Conservation (phyloP, 1,140 invertebrate species). For the Gonioctena quinquepunctata region DNA sequence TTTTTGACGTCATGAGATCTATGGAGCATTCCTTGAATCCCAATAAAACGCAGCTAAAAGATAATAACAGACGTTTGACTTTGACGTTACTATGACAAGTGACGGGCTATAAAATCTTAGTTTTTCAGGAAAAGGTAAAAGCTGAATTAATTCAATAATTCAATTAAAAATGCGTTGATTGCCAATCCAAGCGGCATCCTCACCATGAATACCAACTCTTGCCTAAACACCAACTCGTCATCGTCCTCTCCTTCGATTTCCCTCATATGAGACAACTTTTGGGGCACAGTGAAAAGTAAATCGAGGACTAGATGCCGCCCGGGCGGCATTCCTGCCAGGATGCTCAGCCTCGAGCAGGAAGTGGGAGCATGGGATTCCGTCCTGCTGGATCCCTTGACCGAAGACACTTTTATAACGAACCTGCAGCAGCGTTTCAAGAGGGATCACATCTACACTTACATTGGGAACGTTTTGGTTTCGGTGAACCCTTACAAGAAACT, state of each 20-base stretch:
- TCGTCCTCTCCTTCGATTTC: not conserved
- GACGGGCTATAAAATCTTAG: not conserved
- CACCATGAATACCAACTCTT: not conserved
- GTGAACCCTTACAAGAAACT: conserved; percentile 80
- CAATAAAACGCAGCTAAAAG: too few relatives aligned
- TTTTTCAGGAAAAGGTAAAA: not conserved
- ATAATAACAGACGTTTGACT: too few relatives aligned
- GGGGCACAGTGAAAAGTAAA: conserved; percentile 42
- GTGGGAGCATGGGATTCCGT: conserved; percentile 78
- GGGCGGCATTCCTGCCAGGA: conserved; percentile 43
- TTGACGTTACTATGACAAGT: not conserved
- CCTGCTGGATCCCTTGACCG: conserved; percentile 73
- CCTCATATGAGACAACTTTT: conserved; percentile 16
- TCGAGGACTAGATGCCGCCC: conserved; percentile 49
- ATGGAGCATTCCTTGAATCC: too few relatives aligned
- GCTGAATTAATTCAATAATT: conserved; percentile 14
- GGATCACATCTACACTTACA: conserved; percentile 82
- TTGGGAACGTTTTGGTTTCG: conserved; percentile 75
- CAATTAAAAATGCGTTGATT: conserved; percentile 13
- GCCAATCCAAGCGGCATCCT: not conserved
- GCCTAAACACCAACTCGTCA: not conserved
- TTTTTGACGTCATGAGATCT: too few relatives aligned
- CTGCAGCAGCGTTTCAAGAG: conserved; percentile 75
- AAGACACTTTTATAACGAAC: conserved; percentile 77
- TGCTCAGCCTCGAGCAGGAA: conserved; percentile 59